Percentiles rank a stretch among this genome's conserved stretches.
phyloP scores from a whole-genome alignment of 2,797 vertebrate species.

The Coccyzus lansbergi region DNA sequence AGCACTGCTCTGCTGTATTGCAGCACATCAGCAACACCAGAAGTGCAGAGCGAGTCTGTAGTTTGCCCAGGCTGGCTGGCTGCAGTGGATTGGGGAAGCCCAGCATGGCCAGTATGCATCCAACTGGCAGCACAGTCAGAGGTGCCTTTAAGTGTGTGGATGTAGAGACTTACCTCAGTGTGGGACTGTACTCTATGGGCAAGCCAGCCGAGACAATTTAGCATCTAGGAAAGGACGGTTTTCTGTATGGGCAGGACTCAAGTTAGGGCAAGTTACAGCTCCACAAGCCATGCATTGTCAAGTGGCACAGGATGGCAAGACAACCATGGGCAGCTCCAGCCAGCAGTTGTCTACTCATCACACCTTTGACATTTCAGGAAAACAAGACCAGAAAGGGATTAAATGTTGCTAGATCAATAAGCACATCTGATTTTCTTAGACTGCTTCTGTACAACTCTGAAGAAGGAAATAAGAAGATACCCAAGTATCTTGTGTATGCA shows the following conservation, averaged over 20 bases:
- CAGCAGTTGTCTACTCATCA: background rate
- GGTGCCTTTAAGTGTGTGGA: accelerated
- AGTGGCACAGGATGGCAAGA: background rate
- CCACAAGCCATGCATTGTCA: background rate
- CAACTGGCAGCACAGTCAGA: background rate
- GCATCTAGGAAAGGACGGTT: background rate
- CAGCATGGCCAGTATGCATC: accelerated
- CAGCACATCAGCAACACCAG: background rate
- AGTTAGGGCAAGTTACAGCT: background rate
- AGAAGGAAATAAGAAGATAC: background rate
- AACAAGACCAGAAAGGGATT: background rate
- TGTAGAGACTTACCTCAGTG: background rate
- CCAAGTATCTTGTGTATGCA: accelerated
- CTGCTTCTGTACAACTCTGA: background rate
- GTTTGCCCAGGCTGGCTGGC: accelerated
- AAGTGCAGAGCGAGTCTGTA: accelerated
- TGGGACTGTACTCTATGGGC: background rate
- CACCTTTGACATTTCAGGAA: background rate
- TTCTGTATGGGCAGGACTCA: accelerated
- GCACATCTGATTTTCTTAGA: background rate
- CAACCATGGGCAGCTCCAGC: background rate
- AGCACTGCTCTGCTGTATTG: accelerated
- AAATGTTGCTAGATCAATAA: background rate
- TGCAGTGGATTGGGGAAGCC: accelerated
- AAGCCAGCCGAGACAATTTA: background rate